Evolutionary conservation across 2,113 vertebrate species (phyloP), one percentile per base, ranked within the genome.

Genomic region (Toxotes jaculatrix): DNA sequence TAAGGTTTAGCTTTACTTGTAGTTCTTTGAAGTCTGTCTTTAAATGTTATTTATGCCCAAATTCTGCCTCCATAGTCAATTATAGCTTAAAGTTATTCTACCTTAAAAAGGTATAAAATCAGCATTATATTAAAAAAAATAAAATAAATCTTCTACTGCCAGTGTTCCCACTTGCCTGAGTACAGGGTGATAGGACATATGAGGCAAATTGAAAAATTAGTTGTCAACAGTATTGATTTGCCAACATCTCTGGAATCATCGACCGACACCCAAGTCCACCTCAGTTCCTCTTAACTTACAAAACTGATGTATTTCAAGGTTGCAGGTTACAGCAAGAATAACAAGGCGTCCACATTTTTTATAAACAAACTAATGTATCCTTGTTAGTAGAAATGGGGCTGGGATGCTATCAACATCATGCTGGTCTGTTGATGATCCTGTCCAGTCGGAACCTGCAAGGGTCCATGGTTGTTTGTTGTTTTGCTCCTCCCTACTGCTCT

Each of bases 211-310:
- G 95, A 91, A 88, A 92, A 93, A 94, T 92, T 85, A 87, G 83
- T 93, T 95, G 95, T 96, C 93, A 94, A 77, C 81, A 77, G 91
- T 95, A 95, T 85, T 83, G 84, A 96, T 96, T 96, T 90, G 57
- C 64, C 57, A 71, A 27, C 74, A 80, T 83, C 88, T 93, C 88
- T 85, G 42, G 90, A 95, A 93, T 95, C 93, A 93, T 94, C 88
- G 85, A 95, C 95, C 94, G 93, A 88, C 91, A 88, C 90, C 85
- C 36, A 56, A 90, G 90, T 90, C 93, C 89, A 93, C 90, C 90
- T 89, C 85, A 90, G 59, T 73, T 75, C 38, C 82, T 76, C 61
- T 64, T 62, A 45, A 62, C 36, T 79, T 53, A 1, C 21, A 23
- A 70, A 71, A 67, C 19, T 0, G 10, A 59, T 67, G 17, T 65